Evolutionary conservation across 2,888 invertebrate genomes (phyloP).

Genomic region (Stenichneumon culpator): DNA sequence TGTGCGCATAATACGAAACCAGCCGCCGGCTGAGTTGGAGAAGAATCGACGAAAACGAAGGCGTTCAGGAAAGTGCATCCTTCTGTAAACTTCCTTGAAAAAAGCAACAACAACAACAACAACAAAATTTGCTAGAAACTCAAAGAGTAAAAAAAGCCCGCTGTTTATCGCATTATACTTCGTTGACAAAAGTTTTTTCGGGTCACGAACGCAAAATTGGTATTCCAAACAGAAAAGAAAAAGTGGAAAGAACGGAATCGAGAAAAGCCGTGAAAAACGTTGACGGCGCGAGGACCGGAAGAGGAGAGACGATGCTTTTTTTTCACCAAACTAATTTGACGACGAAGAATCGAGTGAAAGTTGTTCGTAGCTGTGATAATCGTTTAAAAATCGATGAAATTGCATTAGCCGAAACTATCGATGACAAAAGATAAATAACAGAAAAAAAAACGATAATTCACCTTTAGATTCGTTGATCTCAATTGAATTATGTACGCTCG

Average conservation of each 20-base stretch:
- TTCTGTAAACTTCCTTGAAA: constrained; percentile 77
- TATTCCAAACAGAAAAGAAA: neutral
- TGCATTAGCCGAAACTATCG: constrained; percentile 61
- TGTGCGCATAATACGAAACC: constrained; percentile 92
- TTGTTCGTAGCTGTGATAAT: constrained; percentile 72
- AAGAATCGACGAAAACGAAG: constrained; percentile 89
- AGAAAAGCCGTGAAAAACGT: constrained; percentile 55
- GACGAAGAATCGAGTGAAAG: constrained; percentile 63
- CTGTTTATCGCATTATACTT: constrained; percentile 50
- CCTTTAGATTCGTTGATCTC: constrained; percentile 54
- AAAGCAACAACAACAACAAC: neutral
- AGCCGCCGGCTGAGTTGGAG: constrained; percentile 90
- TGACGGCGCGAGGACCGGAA: constrained; percentile 5
- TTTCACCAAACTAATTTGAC: constrained; percentile 44
- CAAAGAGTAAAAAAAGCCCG: constrained; percentile 2
- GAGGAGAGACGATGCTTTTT: constrained; percentile 40
- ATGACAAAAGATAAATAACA: constrained; percentile 39
- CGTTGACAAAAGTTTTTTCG: constrained; percentile 46
- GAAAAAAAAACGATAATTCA: constrained; percentile 30
- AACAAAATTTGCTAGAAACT: constrained; percentile 12
- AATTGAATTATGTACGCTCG: constrained; percentile 28
- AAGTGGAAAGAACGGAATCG: constrained; percentile 16
- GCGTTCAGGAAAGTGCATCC: constrained; percentile 85
- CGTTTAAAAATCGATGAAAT: constrained; percentile 62
- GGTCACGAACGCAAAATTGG: constrained; percentile 9